Conservation (phyloP, 2,797 vertebrate genomes). For the Lutjanus argentimaculatus region DNA sequence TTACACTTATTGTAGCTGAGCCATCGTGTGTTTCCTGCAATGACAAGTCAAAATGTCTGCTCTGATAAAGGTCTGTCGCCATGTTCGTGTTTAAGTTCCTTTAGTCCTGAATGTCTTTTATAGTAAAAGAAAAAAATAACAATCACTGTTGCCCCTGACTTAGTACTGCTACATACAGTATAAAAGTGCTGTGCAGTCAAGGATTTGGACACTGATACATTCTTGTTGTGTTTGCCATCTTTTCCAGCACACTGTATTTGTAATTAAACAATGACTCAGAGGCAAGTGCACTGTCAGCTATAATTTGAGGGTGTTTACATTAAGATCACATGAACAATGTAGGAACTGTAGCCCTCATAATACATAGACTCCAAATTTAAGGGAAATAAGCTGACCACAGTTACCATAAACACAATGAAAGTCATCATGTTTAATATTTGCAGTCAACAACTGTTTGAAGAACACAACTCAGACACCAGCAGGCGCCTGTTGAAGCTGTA, state of each 20-base stretch:
- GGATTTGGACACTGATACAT: too few species aligned
- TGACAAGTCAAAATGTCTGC: slow-evolving; percentile 2
- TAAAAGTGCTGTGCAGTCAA: too few species aligned
- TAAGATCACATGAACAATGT: not conserved
- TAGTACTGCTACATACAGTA: not conserved
- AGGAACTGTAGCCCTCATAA: not conserved
- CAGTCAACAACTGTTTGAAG: not conserved
- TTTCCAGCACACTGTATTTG: too few species aligned
- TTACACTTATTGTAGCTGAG: slow-evolving; percentile 1
- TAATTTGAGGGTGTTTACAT: not conserved
- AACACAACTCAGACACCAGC: not conserved
- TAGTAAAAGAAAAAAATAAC: not conserved
- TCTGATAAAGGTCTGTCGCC: too few species aligned
- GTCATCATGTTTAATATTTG: not conserved
- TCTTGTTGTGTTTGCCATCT: too few species aligned
- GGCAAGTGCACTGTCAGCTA: not conserved
- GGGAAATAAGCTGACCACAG: not conserved
- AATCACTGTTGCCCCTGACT: not conserved
- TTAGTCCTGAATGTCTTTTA: slow-evolving; percentile 1
- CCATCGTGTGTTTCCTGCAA: not conserved
- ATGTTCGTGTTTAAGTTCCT: not conserved
- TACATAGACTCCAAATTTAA: not conserved
- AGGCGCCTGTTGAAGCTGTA: not conserved
- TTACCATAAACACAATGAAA: not conserved
- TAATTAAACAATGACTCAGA: too few species aligned